Evolutionary conservation across 1,140 invertebrate species (phyloP), one percentile per base, ranked within the genome.

Genomic region (Polypedilum vanderplanki): DNA sequence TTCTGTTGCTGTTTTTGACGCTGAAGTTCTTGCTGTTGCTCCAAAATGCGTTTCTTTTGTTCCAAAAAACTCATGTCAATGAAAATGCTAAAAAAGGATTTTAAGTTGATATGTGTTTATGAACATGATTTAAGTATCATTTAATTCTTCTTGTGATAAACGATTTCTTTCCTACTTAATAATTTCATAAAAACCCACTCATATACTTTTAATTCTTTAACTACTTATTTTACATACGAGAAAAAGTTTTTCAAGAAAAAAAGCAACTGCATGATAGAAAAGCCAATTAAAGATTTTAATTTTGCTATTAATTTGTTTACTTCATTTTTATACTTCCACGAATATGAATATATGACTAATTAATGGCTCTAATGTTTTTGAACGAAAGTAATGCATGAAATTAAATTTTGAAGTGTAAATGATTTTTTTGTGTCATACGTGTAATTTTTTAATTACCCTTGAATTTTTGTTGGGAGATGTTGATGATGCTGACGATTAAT

Each of bases 61-160:
- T 90, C 89, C 85, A 91, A 86, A 87, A 91, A 91, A 86, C 90
- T 91, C 78, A 88, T 85, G 86, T 89, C 87, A 85, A 88, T 88
- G 85, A 89, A 88, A 87, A 88, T 88, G 86, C 87, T 89, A 18
- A 70, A 20, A 17, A 70, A 70, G 65, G 20, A 20, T 70, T 70
- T 70, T 20, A 8, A 70, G 18, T 70, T 18, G n/a, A 15, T 33
- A 33, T 57, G 4, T 46, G 8, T 57, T 57, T 57, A 57, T 57
- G 46, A 12, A 57, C 15, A 86, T 87, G 86, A 86, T 85, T 84
- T 78, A 82, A 85, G 83, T 84, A 86, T 83, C 82, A 83, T 79
- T 20, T 7, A 3, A 33, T 75, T 67, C 7, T 75, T 75, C 7
- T 9, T 33, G 24, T 33, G 5, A 33, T 33, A 1, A 33, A 3